Conservation (phyloP, 2,113 vertebrate species). For the Noturus placidus region DNA sequence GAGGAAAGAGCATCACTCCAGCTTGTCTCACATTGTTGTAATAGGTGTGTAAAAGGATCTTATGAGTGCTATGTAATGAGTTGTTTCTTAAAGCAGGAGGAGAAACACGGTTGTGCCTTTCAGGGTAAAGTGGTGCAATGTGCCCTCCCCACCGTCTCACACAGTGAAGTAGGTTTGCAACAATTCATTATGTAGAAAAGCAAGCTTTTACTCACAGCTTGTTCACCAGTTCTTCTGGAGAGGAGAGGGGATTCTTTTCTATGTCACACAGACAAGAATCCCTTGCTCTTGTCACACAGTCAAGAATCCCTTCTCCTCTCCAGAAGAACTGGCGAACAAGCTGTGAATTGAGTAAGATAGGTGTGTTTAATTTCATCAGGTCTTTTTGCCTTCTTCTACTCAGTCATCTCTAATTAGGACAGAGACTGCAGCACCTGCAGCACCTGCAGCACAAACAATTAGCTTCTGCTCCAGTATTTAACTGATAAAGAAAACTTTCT, state of each 20-base stretch:
- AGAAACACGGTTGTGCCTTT: neutral
- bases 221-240: neutral
- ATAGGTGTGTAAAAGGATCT: neutral
- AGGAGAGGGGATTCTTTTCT: slow-evolving; percentile 28
- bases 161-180: slow-evolving; percentile 36
- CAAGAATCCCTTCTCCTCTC: slow-evolving; percentile 30
- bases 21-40: neutral
- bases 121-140: slow-evolving; percentile 27
- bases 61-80: slow-evolving; percentile 9
- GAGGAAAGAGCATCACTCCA: neutral
- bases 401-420: slow-evolving; percentile 49
- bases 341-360: neutral
- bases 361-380: slow-evolving; percentile 7
- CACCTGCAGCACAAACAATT: neutral
- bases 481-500: slow-evolving; percentile 35
- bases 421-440: slow-evolving; percentile 22
- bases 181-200: neutral
- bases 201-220: neutral
- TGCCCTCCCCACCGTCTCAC: neutral
- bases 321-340: neutral
- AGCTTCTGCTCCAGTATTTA: slow-evolving; percentile 25
- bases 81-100: neutral
- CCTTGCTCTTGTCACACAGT: neutral
- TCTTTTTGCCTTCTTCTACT: slow-evolving; percentile 19
- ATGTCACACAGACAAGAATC: too few relatives aligned